These are phyloP conservation scores for Microctonus aethiopoides DNA, from an alignment of 2,888 invertebrate species.

Conservation along the genomic window DNA sequence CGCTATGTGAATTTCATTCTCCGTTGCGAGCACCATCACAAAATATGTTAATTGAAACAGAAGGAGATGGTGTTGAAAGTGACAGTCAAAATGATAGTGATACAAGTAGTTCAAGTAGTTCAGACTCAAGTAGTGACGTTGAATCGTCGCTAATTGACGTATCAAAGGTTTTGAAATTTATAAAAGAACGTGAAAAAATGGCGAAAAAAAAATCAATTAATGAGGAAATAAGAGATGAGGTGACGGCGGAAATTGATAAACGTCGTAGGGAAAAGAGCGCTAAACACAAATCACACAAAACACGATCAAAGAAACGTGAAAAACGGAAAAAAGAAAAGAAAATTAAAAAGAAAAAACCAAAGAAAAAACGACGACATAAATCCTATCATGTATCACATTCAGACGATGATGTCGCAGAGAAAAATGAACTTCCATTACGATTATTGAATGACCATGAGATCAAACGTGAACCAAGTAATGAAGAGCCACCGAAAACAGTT, in stretches of 20 bases:
- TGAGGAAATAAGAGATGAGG: conserved; percentile 60
- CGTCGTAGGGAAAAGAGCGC: conserved; percentile 54
- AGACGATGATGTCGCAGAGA: conserved; percentile 11
- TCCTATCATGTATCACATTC: conserved; percentile 20
- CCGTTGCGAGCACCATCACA: neutral
- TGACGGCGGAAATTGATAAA: conserved; percentile 60
- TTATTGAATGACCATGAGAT: conserved; percentile 55
- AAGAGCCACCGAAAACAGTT: conserved; percentile 7
- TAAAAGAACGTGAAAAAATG: conserved; percentile 60
- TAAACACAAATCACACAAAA: conserved; percentile 38
- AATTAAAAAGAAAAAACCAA: conserved; percentile 45
- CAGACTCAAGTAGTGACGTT: conserved; percentile 38
- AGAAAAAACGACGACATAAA: conserved; percentile 38
- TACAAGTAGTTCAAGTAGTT: conserved; percentile 34
- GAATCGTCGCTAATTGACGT: conserved; percentile 42
- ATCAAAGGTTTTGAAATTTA: conserved; percentile 57
- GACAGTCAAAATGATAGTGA: conserved; percentile 30
- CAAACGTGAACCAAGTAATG: conserved; percentile 46
- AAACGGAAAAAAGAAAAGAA: conserved; percentile 43
- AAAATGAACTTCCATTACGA: conserved; percentile 26
- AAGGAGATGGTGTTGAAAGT: conserved; percentile 1
- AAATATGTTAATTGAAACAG: neutral
- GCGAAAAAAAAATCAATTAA: conserved; percentile 57
- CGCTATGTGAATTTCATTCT: neutral
- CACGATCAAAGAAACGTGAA: conserved; percentile 41